Percentiles rank a stretch among this genome's conserved stretches.
Conservation (phyloP, 2,797 vertebrate genomes). For the Anguilla anguilla region DNA sequence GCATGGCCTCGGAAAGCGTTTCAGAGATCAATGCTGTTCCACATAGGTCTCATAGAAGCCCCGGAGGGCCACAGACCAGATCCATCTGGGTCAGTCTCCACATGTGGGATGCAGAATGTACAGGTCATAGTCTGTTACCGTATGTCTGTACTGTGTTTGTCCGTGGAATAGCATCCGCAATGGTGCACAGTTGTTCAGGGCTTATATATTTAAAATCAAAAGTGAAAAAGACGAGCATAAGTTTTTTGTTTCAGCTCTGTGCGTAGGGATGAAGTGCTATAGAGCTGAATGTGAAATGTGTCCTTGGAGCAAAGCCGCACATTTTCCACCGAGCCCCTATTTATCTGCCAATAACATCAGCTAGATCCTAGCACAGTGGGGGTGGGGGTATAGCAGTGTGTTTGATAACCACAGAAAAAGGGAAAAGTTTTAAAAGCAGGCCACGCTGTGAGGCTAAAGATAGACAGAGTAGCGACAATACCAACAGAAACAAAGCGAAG, state of each 20-base stretch:
- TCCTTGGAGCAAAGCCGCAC: background rate
- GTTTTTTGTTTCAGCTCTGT: background rate
- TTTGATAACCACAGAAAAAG: too few species aligned
- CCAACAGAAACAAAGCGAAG: too few species aligned
- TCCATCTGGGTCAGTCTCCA: background rate
- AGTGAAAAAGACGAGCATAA: background rate
- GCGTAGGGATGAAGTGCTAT: background rate
- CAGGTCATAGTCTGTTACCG: background rate
- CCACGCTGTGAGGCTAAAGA: background rate
- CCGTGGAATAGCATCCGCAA: background rate
- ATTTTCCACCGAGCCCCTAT: background rate
- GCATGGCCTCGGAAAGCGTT: background rate
- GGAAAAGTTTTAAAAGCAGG: background rate
- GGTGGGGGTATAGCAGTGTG: too few species aligned
- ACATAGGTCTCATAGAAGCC: background rate
- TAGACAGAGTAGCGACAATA: background rate
- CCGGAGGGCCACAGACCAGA: background rate
- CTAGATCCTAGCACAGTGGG: background rate
- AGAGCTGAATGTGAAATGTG: background rate
- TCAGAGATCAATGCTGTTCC: background rate
- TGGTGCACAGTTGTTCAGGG: background rate
- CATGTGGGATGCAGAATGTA: background rate
- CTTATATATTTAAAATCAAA: background rate
- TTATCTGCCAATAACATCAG: background rate
- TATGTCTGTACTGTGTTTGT: background rate